Conservation (phyloP, 2,888 invertebrate species). For the Eudasyphora cyanicolor region DNA sequence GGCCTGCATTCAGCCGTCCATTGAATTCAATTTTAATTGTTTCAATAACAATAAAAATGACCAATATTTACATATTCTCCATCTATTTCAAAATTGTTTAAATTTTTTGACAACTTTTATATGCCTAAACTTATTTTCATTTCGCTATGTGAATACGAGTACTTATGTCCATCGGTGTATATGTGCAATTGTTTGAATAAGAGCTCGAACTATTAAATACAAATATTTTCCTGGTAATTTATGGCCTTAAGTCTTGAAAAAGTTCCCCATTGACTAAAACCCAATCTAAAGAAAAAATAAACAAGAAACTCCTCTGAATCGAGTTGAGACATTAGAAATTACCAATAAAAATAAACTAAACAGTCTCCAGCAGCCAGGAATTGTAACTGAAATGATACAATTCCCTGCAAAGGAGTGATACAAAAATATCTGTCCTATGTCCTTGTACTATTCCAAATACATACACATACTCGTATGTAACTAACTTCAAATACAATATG, state of each 20-base stretch:
- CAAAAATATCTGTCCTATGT: no score
- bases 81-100: no score
- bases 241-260: constrained; percentile 19
- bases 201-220: constrained; percentile 27
- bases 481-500: no score
- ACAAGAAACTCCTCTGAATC: constrained; percentile 17
- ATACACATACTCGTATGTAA: no score
- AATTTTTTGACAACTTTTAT: no score
- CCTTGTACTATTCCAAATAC: no score
- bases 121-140: no score
- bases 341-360: constrained; percentile 28
- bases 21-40: no score
- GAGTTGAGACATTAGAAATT: constrained; percentile 12
- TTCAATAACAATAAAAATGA: no score
- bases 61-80: no score
- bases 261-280: not conserved
- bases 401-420: not conserved
- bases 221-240: constrained; percentile 45
- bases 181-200: not conserved
- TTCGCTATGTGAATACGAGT: no score
- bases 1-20: no score
- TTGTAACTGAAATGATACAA: not conserved
- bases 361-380: not conserved
- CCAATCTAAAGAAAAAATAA: not conserved
- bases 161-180: not conserved